Conservation (phyloP, 2,113 vertebrate genomes). For the Irena cyanogastra region DNA sequence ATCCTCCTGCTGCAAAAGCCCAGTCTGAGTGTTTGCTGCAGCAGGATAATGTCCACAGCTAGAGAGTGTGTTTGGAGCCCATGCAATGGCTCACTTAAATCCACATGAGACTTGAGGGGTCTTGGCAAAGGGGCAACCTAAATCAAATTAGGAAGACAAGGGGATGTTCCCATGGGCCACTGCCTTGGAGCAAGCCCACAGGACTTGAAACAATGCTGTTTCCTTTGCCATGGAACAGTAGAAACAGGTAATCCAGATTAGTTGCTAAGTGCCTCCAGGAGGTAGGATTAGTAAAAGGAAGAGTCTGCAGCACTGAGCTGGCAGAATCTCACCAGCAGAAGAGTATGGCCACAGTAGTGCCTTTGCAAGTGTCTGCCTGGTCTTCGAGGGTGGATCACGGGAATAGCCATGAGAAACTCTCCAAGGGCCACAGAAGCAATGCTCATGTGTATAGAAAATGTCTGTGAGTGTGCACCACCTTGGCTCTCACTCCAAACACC, state of each 20-base stretch:
- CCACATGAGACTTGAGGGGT: not conserved
- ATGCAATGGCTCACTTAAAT: not conserved
- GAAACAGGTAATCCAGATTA: conserved; percentile 35
- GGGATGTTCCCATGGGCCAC: not conserved
- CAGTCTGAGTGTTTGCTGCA: not conserved
- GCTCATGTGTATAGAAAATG: not conserved
- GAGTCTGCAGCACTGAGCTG: not conserved
- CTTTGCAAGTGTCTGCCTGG: not conserved
- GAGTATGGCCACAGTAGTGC: accelerated
- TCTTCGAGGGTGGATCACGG: not conserved
- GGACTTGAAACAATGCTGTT: not conserved
- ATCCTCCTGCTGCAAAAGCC: not conserved
- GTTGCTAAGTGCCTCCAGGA: not conserved
- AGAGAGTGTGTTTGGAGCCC: not conserved
- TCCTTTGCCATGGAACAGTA: not conserved
- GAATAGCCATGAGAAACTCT: not conserved
- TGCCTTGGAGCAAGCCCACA: not conserved
- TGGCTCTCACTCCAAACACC: not conserved
- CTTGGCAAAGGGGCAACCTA: not conserved
- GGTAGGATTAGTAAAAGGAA: not conserved
- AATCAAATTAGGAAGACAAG: conserved; percentile 21
- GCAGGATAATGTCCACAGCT: not conserved
- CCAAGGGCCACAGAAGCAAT: not conserved
- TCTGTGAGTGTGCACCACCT: not conserved
- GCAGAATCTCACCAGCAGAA: not conserved